These are phyloP conservation scores for Cyrtorhinus lividipennis DNA, from an alignment of 1,140 invertebrate genomes.

Conservation along the genomic window DNA sequence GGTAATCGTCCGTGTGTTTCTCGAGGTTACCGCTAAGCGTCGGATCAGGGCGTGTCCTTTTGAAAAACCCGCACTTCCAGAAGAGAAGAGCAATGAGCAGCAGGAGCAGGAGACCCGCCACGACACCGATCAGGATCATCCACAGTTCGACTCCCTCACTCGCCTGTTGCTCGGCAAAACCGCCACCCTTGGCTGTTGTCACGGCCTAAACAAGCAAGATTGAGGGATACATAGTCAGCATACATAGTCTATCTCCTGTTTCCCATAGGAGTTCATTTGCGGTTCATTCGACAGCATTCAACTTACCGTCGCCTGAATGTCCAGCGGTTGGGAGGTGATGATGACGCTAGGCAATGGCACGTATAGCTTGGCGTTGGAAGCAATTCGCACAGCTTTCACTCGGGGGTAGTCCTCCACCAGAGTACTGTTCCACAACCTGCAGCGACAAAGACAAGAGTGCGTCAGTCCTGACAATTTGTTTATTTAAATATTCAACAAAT, in stretches of 20 bases:
- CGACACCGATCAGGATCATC: conserved; percentile 65
- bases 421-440: conserved; percentile 71
- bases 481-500: conserved; percentile 4
- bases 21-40: conserved; percentile 57
- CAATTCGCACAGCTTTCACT: conserved; percentile 67
- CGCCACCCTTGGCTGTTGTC: conserved; percentile 64
- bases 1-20: conserved; percentile 51
- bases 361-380: conserved; percentile 55
- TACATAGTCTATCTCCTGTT: too few relatives aligned
- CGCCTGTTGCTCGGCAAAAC: conserved; percentile 43
- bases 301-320: conserved; percentile 43
- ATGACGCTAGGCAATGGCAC: conserved; percentile 47
- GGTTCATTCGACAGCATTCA: too few relatives aligned
- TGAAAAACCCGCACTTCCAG: conserved; percentile 83
- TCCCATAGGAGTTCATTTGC: too few relatives aligned
- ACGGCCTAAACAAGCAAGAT: conserved; percentile 43
- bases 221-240: too few relatives aligned
- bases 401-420: conserved; percentile 72
- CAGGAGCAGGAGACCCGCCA: conserved; percentile 62
- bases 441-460: background rate
- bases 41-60: conserved; percentile 57
- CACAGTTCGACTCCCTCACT: conserved; percentile 58
- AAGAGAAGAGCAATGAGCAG: conserved; percentile 58
- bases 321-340: conserved; percentile 53
- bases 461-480: conserved; percentile 32